These are phyloP conservation scores for Peromyscus leucopus DNA, from an alignment of 2,113 vertebrate species.

Conservation along the genomic window DNA sequence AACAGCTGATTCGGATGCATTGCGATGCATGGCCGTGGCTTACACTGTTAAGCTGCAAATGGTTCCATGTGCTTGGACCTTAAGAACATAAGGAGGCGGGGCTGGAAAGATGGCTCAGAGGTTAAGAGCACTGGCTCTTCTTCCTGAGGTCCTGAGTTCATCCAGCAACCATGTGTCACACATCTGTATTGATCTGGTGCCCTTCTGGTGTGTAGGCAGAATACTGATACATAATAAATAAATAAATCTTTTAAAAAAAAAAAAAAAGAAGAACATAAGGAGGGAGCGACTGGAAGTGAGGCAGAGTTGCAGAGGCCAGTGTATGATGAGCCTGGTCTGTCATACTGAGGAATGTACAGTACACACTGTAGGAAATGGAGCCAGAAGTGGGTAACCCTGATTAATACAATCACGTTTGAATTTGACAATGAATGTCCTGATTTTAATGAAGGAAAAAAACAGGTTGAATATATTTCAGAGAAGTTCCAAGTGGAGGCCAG, in stretches of 20 bases:
- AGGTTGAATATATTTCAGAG: neutral
- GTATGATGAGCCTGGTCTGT: neutral
- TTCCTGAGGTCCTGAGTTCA: too few relatives aligned
- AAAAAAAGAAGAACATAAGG: neutral
- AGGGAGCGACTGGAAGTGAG: neutral
- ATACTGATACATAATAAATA: too few relatives aligned
- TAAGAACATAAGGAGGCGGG: too few relatives aligned
- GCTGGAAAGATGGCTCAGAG: too few relatives aligned
- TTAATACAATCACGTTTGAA: neutral
- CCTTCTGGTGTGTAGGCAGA: too few relatives aligned
- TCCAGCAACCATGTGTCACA: too few relatives aligned
- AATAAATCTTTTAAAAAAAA: too few relatives aligned
- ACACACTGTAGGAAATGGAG: neutral
- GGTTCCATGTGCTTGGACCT: neutral
- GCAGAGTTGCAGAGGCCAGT: neutral
- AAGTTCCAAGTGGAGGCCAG: neutral
- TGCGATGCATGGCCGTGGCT: neutral
- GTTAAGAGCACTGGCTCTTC: too few relatives aligned
- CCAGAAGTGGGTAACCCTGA: neutral
- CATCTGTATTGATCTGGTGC: too few relatives aligned
- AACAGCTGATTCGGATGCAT: neutral
- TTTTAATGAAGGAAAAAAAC: slow-evolving; percentile 29
- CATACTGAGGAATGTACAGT: neutral
- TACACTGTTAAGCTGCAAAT: neutral
- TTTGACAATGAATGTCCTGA: neutral